A percentile compares a stretch with the other conserved stretches of the same genome.
phyloP scores from a whole-genome alignment of 2,113 vertebrate species.

The Rhinolophus ferrumequinum region DNA sequence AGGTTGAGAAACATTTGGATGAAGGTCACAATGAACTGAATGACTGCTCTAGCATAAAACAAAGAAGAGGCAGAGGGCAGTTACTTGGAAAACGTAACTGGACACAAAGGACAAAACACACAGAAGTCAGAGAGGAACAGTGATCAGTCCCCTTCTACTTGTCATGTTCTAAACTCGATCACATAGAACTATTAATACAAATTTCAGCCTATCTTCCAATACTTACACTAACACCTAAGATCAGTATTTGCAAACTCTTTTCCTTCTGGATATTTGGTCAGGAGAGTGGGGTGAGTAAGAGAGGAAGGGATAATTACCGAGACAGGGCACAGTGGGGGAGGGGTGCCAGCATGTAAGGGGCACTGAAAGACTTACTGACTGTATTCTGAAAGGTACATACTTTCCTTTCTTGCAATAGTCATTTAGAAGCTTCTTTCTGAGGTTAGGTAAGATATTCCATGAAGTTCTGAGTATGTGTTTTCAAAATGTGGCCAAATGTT shows the following conservation, averaged over 20 bases:
- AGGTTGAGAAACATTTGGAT: background rate
- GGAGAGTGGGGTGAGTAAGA: background rate
- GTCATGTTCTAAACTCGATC: background rate
- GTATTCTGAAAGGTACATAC: background rate
- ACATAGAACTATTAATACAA: background rate
- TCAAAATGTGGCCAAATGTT: background rate
- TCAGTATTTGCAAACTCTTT: background rate
- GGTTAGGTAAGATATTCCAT: background rate
- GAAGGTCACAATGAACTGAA: constrained; percentile 18
- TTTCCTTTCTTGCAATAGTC: background rate
- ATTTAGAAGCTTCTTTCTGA: constrained; percentile 32
- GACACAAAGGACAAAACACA: background rate
- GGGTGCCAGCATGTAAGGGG: background rate
- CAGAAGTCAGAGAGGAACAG: background rate
- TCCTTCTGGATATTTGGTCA: constrained; percentile 4
- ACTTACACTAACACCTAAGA: background rate
- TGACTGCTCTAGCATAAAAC: background rate
- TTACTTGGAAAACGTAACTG: background rate
- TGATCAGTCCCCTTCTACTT: background rate
- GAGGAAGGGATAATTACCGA: background rate
- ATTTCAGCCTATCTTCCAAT: background rate
- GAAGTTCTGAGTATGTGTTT: constrained; percentile 14
- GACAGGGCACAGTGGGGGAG: background rate
- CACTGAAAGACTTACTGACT: background rate
- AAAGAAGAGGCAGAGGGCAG: background rate